These are phyloP conservation scores for Mylabris phalerata DNA, from an alignment of 1,140 invertebrate genomes.

Conservation along the genomic window DNA sequence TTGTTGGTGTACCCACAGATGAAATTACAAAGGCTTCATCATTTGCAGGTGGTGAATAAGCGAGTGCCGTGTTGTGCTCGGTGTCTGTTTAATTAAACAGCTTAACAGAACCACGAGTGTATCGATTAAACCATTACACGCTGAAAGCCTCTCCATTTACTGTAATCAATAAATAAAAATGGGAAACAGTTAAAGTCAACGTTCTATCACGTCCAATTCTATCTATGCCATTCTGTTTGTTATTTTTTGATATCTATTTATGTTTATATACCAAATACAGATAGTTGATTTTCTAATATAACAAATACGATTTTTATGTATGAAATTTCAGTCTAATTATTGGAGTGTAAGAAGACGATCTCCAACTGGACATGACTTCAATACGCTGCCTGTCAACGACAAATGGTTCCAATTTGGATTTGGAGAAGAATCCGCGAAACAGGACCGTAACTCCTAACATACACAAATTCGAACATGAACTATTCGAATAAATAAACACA, in stretches of 20 bases:
- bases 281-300: not conserved
- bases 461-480: too few species aligned
- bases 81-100: conserved; percentile 11
- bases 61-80: conserved; percentile 2
- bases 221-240: too few species aligned
- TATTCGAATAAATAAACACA: too few species aligned
- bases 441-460: too few species aligned
- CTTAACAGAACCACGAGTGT: conserved; percentile 7
- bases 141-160: conserved; percentile 7
- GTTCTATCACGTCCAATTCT: conserved; percentile 1
- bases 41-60: too few species aligned
- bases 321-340: conserved; percentile 18
- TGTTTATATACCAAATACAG: not conserved
- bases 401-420: not conserved
- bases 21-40: too few species aligned
- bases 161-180: conserved; percentile 9
- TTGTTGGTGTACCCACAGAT: too few species aligned
- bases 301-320: conserved; percentile 9
- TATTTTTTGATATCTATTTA: too few species aligned
- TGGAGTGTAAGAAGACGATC: conserved; percentile 18
- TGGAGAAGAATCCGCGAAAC: not conserved
- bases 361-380: conserved; percentile 22
- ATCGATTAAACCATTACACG: conserved; percentile 9
- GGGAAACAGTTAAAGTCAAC: conserved; percentile 14
- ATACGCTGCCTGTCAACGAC: conserved; percentile 22